phyloP scores from a whole-genome alignment of 1,140 invertebrate species.

The Trinorchestia longiramus region DNA sequence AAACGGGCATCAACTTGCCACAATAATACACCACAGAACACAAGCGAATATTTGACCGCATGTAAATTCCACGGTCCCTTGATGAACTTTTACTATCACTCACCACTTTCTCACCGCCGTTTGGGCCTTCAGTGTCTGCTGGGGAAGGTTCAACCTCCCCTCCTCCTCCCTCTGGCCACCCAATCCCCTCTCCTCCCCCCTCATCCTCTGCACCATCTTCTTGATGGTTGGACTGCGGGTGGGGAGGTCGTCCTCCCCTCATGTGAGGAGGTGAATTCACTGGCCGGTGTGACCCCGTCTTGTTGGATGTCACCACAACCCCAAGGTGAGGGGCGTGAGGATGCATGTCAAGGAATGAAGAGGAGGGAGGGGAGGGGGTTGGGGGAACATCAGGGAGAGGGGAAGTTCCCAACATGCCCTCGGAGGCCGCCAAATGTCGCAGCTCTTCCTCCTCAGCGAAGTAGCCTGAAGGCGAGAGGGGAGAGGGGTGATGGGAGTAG shows the following conservation, averaged over 20 bases:
- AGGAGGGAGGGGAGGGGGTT: not conserved
- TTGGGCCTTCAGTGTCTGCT: too few relatives aligned
- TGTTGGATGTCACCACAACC: slow-evolving; percentile 1
- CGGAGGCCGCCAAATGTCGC: slow-evolving; percentile 40
- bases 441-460: slow-evolving; percentile 77
- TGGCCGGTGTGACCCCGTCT: not conserved
- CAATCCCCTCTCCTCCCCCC: not conserved
- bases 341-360: slow-evolving; percentile 16
- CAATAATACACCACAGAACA: too few relatives aligned
- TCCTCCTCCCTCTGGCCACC: not conserved
- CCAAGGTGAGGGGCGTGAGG: slow-evolving; percentile 60
- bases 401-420: not conserved
- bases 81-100: not conserved
- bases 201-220: not conserved
- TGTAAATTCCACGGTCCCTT: not conserved
- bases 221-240: not conserved
- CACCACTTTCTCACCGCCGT: not conserved
- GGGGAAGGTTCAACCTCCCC: not conserved
- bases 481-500: too few relatives aligned
- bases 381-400: not conserved
- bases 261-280: not conserved
- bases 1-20: too few relatives aligned
- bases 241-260: not conserved
- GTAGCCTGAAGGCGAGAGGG: slow-evolving; percentile 75
- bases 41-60: too few relatives aligned